phyloP scores from a whole-genome alignment of 1,140 invertebrate species.

The Caenorhabditis latens region DNA sequence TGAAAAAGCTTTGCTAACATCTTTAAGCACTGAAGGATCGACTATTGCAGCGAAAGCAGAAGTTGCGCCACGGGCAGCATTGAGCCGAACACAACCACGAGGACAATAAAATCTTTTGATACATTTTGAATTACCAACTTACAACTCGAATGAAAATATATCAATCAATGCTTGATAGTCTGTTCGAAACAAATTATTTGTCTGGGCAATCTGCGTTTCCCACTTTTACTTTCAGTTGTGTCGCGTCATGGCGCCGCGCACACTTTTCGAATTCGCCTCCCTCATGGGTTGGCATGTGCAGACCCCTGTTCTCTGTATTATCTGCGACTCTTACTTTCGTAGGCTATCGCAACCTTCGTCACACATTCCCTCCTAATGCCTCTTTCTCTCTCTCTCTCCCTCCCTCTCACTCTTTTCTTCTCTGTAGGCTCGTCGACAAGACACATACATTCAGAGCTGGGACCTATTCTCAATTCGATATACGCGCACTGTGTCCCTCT shows the following conservation, averaged over 20 bases:
- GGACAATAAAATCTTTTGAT: not conserved
- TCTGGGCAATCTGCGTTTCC: not conserved
- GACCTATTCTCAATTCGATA: constrained; percentile 45
- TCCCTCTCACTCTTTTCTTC: not conserved
- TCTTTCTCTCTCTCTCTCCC: not conserved
- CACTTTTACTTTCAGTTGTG: not conserved
- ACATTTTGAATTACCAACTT: too few species aligned
- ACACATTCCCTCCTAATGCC: not conserved
- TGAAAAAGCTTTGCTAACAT: constrained; percentile 59
- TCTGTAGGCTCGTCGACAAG: too few species aligned
- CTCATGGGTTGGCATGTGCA: constrained; percentile 43
- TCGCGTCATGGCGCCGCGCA: not conserved
- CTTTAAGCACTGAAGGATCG: constrained; percentile 23
- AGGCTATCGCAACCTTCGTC: not conserved
- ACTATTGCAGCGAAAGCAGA: constrained; percentile 26
- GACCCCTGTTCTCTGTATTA: constrained; percentile 1
- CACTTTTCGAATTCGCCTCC: not conserved
- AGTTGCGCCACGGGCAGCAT: not conserved
- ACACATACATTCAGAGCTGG: not conserved
- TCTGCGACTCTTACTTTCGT: constrained; percentile 4
- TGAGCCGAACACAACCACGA: constrained; percentile 33
- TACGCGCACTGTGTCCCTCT: constrained; percentile 1
- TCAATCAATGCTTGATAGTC: too few species aligned
- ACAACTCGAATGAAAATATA: too few species aligned
- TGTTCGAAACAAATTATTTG: too few species aligned